Percentiles rank a stretch among this genome's conserved stretches.
Evolutionary conservation across 2,888 invertebrate species (phyloP).

Genomic region (Tuberolachnus salignus): DNA sequence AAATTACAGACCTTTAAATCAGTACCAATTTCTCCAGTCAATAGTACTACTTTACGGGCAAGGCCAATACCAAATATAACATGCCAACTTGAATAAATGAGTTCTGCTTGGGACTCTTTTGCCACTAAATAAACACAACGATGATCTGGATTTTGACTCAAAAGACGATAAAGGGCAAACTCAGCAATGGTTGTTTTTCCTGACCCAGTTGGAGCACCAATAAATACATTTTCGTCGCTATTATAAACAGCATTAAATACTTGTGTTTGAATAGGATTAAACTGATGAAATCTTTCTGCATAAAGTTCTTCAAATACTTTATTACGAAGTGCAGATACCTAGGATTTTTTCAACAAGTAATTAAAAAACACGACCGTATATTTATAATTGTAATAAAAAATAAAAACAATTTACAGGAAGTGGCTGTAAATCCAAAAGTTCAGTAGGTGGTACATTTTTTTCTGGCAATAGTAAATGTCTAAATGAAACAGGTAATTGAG

Average conservation of each 20-base stretch:
- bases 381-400: conserved; percentile 1
- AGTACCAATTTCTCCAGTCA: conserved; percentile 97
- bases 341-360: conserved; percentile 3
- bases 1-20: conserved; percentile 79
- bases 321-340: conserved; percentile 86
- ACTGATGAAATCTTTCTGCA: conserved; percentile 83
- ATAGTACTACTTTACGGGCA: conserved; percentile 83
- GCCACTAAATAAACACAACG: conserved; percentile 94
- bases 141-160: conserved; percentile 75
- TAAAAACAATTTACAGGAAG: conserved; percentile 69
- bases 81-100: conserved; percentile 90
- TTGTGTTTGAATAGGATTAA: conserved; percentile 99
- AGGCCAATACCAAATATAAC: conserved; percentile 81
- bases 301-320: conserved; percentile 85
- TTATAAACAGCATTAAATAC: conserved; percentile 99
- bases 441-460: conserved; percentile 97
- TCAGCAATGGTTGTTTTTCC: conserved; percentile 93
- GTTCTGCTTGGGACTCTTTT: conserved; percentile 87
- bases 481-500: conserved; percentile 95
- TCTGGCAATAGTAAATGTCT: conserved; percentile 96
- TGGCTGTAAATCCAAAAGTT: conserved; percentile 94
- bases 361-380: too few relatives aligned
- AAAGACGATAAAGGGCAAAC: conserved; percentile 88
- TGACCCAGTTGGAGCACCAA: conserved; percentile 90
- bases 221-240: conserved; percentile 96